A percentile compares a stretch with the other conserved stretches of the same genome.
Evolutionary conservation across 2,797 vertebrate genomes (phyloP).

Genomic region (Peromyscus attwateri): DNA sequence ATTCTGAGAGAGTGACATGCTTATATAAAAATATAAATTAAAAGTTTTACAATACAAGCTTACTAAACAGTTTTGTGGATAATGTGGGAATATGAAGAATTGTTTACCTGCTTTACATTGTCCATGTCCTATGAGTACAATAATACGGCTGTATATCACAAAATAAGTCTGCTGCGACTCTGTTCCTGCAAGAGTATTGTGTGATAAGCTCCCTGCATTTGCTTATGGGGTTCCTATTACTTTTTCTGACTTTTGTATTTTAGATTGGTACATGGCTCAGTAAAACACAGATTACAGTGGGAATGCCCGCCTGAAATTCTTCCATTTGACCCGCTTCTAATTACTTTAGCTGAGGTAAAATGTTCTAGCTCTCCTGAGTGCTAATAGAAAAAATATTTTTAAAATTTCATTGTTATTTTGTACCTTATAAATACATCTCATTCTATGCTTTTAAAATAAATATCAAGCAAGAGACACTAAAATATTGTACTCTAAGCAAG

Average conservation of each 20-base stretch:
- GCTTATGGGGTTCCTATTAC: neutral
- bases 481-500: neutral
- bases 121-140: neutral
- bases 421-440: constrained; percentile 16
- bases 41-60: neutral
- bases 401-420: neutral
- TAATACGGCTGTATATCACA: neutral
- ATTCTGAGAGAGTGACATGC: neutral
- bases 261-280: constrained; percentile 91
- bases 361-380: neutral
- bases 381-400: neutral
- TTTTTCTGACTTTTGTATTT: constrained; percentile 62
- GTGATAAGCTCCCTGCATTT: neutral
- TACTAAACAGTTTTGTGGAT: neutral
- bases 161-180: neutral
- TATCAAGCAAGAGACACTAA: neutral
- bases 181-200: neutral
- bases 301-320: constrained; percentile 88
- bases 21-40: neutral
- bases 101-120: neutral
- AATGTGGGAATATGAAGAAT: neutral
- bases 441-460: constrained; percentile 50
- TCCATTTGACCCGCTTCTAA: constrained; percentile 91
- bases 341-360: constrained; percentile 91
- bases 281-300: constrained; percentile 91